Base-by-base conservation (phyloP, 2,888 invertebrate species). In the Dolichopus griseipennis region DNA sequence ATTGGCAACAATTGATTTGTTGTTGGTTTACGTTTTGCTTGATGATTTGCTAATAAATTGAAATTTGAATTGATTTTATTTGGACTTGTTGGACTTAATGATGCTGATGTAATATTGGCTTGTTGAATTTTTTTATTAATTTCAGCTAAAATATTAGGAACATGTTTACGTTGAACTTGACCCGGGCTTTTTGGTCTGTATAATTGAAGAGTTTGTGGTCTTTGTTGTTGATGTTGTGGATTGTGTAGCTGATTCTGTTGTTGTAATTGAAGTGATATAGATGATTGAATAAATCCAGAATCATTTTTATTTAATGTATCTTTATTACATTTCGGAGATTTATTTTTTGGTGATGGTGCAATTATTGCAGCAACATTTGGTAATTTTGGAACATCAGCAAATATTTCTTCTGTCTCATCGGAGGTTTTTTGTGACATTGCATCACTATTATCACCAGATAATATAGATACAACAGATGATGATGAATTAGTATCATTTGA, bases 361-460 rank as follows among this genome's bases (percentile, higher is more conserved):
- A 90, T 87, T 68, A 90, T 89, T 77, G 89, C 89, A 63, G 88
- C 88, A 71, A 90, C 90, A 80, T 88, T 89, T 61, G 90, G 89
- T 76, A 90, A 83, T 82, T 88, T 89, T 70, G 90, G 90, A 78
- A 90, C 88, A 76, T 89, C 88, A 70, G 80, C 79, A 71, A 81
- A 80, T 72, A 79, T 79, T 73, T 81, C 80, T 65, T 72, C 73
- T 61, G 78, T 78, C 71, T 78, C 78, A 73, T 79, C 78, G 70
- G 78, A 77, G 77, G 79, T 80, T 78, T 78, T 80, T 72, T 76
- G 75, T 61, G 77, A 77, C 61, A 71, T 67, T 12, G 69, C 69
- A 61, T 73, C 72, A 65, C 70, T 70, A 15, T 68, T 63, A 0
- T 68, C 61, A 66, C 70, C 71, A 15, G 74, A 73, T 43, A 76